Base-by-base conservation (phyloP, 2,888 invertebrate genomes). In the Diarsia brunnea region DNA sequence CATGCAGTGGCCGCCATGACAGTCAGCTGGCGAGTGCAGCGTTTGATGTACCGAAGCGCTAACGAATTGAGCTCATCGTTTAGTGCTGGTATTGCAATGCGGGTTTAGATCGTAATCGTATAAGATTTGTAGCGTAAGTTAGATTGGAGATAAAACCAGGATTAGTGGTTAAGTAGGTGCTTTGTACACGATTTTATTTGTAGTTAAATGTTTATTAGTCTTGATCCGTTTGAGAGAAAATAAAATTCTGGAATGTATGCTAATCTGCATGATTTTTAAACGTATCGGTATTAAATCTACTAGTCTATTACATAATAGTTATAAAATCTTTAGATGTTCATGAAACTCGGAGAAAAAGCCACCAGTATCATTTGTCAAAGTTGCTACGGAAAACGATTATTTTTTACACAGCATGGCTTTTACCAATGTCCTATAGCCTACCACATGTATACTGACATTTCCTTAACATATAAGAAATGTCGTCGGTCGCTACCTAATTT, bases 21-120 rank as follows among this genome's bases (percentile, higher is more conserved):
- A 91, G 91, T 94, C 93, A 94, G 94, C 93, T 93, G 94, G 87
- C 82, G 86, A 85, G 75, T 87, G 85, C 84, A 87, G 27, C 81
- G 78, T 84, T 83, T 83, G 84, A 78, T 75, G 81, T 81, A 12
- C 81, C 83, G 82, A 83, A 73, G 79, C 77, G 79, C 81, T 80
- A 73, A 74, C 31, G 80, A 71, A 64, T 69, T 80, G 84, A 76
- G 76, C 65, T 71, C 84, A 82, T 82, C 82, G 72, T 71, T 79
- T 69, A 82, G 61, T 71, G 72, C 77, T 69, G 81, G 64, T 63
- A 73, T 77, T 71, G 81, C 69, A 63, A 76, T 77, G 80, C 73
- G 71, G 69, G 76, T 74, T 71, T 60, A 71, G 84, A 83, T 84
- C n/a, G 69, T 75, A 61, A 82, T 82, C 82, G 83, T 61, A 47